phyloP scores from a whole-genome alignment of 2,888 invertebrate species.

The Chirona hameri region DNA sequence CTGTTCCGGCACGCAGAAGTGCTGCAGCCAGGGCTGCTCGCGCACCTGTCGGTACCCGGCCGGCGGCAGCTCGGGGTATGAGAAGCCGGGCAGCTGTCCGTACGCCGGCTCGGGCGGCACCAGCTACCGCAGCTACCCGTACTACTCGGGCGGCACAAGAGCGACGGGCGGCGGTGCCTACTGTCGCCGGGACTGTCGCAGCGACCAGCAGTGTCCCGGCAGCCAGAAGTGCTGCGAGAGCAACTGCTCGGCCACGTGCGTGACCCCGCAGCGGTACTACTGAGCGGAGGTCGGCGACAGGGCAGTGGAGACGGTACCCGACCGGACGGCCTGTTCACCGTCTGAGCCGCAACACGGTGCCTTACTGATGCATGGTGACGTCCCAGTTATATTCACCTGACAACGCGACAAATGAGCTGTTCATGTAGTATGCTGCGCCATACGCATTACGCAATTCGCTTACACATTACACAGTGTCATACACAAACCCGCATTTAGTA shows the following conservation, averaged over 20 bases:
- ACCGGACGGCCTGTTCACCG: no score
- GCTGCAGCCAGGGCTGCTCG: background rate
- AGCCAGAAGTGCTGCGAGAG: slow-evolving; percentile 23
- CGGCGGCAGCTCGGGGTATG: background rate
- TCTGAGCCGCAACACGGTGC: no score
- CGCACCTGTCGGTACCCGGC: background rate
- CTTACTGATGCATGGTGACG: no score
- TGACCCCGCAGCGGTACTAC: background rate
- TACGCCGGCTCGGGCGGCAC: background rate
- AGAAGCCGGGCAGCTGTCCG: slow-evolving; percentile 6
- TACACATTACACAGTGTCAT: no score
- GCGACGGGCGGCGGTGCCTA: background rate
- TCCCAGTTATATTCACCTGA: no score
- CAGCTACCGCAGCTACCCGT: background rate
- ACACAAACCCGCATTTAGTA: no score
- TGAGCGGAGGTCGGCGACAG: no score
- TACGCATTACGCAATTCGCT: no score
- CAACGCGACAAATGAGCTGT: no score
- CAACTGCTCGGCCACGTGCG: background rate
- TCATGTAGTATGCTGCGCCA: no score
- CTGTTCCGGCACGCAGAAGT: slow-evolving; percentile 12
- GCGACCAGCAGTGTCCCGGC: background rate
- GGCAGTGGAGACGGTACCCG: no score
- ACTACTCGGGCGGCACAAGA: background rate
- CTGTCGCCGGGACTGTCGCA: background rate